Base-by-base conservation (phyloP, 2,113 vertebrate genomes). In the Otis tarda region DNA sequence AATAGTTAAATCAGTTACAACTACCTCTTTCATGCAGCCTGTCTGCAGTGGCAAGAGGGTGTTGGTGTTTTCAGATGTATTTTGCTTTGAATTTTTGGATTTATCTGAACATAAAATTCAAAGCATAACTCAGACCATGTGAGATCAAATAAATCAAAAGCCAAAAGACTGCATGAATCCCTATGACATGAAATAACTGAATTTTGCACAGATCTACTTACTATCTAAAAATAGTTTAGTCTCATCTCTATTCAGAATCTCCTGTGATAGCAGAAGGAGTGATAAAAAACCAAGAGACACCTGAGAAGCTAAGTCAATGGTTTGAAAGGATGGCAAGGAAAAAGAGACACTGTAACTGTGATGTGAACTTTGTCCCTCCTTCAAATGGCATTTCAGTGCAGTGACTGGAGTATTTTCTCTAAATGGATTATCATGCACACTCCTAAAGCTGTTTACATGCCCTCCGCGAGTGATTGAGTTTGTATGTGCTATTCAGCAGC, bases 141-240 rank as follows among this genome's bases (percentile, higher is more conserved):
- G 53, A 89, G 49, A 89, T 83, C 73, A 93, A 90, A 88, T 63
- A 93, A 93, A 90, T 50, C 21, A 78, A 78, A 94, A 94, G 11
- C 43, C 49, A 78, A 88, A 95, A 68, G 76, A 33, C 65, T 73
- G 43, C 68, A 75, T 71, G 77, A 93, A 90, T 56, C 35, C 14
- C 22, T 53, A 21, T 1, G 14, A 89, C 47, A 60, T 90, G 60
- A 87, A 95, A 92, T 90, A 71, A 70, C 56, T 10, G 49, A 89
- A 43, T 64, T 65, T 87, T 92, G 64, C 56, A 77, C 33, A 94
- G 64, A 64, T 94, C 89, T 90, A 21, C 79, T 94, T 71, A 39
- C 68, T 60, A 18, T 56, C 76, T 92, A 96, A 96, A 94, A 96
- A 93, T 87, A 93, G 68, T 70, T 93, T 76, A 78, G 41, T 71